Evolutionary conservation across 2,888 invertebrate species (phyloP), one percentile per base, ranked within the genome.

Genomic region (Conchocele bisecta): DNA sequence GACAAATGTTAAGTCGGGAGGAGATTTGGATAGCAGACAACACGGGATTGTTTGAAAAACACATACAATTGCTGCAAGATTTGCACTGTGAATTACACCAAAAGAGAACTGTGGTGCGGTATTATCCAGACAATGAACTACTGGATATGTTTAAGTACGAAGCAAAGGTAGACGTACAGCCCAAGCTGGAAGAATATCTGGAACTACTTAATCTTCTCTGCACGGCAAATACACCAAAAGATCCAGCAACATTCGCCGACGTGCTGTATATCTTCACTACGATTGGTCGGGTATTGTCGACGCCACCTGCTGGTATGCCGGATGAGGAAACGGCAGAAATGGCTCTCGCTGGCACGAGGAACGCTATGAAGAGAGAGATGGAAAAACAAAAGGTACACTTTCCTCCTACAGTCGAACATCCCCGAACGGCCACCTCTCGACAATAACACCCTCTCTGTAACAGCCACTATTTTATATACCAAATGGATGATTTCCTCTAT

Each of bases 11-110:
- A 46, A 74, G 51, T 4, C 46, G 83, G 28, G 59, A 79, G 15
- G 89, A 90, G 69, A 82, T 90, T 7, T 88, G 89, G 83, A 85
- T 89, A 85, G 48, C 70, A 2, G 90, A 90, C 51, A 81, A 68
- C 5, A 86, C 87, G 0, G 81, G 83, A 17, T 75, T 90, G 31
- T 87, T 90, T 64, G 46, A 57, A 26, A 86, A 86, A 58, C 78
- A 86, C 57, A 59, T 68, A 24, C 20, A 57, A 0, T 50, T 81
- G 6, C 66, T 88, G 28, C 56, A 73, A 24, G 81, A 84, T 15
- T 85, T 79, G 63, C 83, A 83, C 48, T 79, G 81, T 4, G 83
- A 83, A 0, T 68, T 86, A 17, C 70, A 75, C 9, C 75, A 73
- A n/a, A 84, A 83, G 20, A 51, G 75, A n/a, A 73, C 72, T 3